These are phyloP conservation scores for Drosophila novamexicana DNA, from an alignment of 1,140 invertebrate genomes.

Conservation along the genomic window DNA sequence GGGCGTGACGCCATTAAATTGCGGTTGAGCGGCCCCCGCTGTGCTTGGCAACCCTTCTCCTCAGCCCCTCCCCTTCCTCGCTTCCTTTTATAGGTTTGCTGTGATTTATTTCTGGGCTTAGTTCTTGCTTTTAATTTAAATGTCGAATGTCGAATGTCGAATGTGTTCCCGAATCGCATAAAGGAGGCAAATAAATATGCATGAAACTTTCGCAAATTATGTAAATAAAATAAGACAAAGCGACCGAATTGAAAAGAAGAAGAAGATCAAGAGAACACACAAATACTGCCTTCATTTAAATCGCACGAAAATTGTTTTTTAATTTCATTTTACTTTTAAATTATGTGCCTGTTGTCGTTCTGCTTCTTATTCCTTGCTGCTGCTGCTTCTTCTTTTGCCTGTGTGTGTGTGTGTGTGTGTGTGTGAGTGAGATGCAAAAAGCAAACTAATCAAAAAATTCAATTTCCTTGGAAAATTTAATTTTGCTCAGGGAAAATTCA, in stretches of 20 bases:
- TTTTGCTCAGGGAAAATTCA: conserved; percentile 82
- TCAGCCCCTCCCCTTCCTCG: no score
- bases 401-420: conserved; percentile 48
- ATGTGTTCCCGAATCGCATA: conserved; percentile 30
- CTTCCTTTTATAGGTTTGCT: conserved; percentile 26
- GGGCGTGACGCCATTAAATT: conserved; percentile 76
- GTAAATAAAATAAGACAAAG: conserved; percentile 15
- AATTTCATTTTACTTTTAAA: conserved; percentile 82
- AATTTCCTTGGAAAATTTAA: conserved; percentile 83
- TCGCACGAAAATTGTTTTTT: conserved; percentile 56
- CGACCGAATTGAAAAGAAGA: conserved; percentile 11
- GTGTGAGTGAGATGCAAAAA: conserved; percentile 75
- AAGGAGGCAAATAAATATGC: conserved; percentile 25
- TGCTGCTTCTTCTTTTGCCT: conserved; percentile 7
- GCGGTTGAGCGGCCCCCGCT: conserved; percentile 29
- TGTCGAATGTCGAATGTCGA: conserved; percentile 33
- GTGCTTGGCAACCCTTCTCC: conserved; percentile 15
- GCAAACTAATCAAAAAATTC: conserved; percentile 83
- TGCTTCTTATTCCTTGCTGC: conserved; percentile 27
- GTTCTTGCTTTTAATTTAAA: conserved; percentile 36
- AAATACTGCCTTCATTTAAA: conserved; percentile 44
- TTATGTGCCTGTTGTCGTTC: conserved; percentile 54
- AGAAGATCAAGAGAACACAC: neutral
- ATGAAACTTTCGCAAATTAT: conserved; percentile 10
- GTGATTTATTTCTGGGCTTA: conserved; percentile 66